Evolutionary conservation across 2,888 invertebrate species (phyloP), one percentile per base, ranked within the genome.

Genomic region (Empis stercorea): DNA sequence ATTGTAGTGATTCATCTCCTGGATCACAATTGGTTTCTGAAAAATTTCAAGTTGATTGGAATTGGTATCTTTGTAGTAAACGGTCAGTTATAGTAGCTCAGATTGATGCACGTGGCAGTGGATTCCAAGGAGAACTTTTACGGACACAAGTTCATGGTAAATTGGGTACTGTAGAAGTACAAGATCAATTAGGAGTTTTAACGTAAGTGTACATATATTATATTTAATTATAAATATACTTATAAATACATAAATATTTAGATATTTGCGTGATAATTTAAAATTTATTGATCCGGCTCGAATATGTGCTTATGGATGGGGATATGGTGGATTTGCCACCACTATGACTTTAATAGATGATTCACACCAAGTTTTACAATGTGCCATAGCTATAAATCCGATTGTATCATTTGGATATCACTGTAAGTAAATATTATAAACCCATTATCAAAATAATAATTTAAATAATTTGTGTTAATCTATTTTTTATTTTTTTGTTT

Each of bases 91-190:
- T 93, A 52, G 85, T 89, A 30, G 92, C 87, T 0, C 80, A 84
- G 64, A 87, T 93, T 45, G 94, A 95, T 68, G 93, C 87, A 0
- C 73, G 93, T 32, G 94, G 94, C 7, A 83, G 88, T 2, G 87
- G 86, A 0, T 86, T 76, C 55, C 80, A 89, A 68, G 92, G 93
- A 1, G 86, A 87, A 60, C 72, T 78, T 45, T 66, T 84, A 52
- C 70, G 81, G 53, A 79, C 81, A 11, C 81, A 84, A 63, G 76
- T 88, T 23, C 86, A 87, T 59, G 79, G 80, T 52, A 76, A 77
- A 51, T 66, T 87, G 13, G 79, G 87, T 9, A 79, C 80, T 0
- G 76, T 80, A 0, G 87, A 88, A 58, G 81, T 87, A 1, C 80
- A 83, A 60, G 87, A 88, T 63, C 84, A 87, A 61, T 76, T 87